A percentile compares a stretch with the other conserved stretches of the same genome.
Evolutionary conservation across 1,140 invertebrate genomes (phyloP).

Genomic region (Teleopsis dalmanni): DNA sequence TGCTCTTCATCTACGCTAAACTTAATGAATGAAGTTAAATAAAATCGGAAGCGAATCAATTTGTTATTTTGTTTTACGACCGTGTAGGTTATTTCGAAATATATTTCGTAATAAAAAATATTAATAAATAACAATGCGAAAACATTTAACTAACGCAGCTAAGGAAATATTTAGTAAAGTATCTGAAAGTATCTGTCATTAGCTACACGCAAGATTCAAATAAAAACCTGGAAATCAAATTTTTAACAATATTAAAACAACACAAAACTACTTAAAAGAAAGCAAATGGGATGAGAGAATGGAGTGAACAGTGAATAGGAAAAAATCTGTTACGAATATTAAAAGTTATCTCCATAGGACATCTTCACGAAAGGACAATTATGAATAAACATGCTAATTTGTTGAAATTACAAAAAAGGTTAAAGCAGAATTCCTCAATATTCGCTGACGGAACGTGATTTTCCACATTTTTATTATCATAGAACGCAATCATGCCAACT

Average conservation of each 20-base stretch:
- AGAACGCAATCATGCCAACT: constrained; percentile 11
- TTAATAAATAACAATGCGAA: too few species aligned
- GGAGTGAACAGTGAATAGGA: background rate
- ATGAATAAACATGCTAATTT: constrained; percentile 41
- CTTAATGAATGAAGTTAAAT: too few species aligned
- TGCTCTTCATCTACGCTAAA: too few species aligned
- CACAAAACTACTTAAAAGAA: constrained; percentile 1
- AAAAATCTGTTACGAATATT: constrained; percentile 42
- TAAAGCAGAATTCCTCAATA: constrained; percentile 44
- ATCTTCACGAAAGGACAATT: constrained; percentile 42
- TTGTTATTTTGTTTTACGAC: too few species aligned
- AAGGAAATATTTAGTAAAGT: too few species aligned
- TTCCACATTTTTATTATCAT: constrained; percentile 28
- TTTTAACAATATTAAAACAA: constrained; percentile 8
- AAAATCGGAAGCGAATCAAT: too few species aligned
- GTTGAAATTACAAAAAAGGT: constrained; percentile 9
- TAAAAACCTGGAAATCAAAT: constrained; percentile 20
- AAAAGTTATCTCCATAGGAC: constrained; percentile 40
- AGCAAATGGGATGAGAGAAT: background rate
- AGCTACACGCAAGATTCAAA: constrained; percentile 29
- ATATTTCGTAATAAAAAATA: too few species aligned
- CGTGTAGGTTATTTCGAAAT: too few species aligned
- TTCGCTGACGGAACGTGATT: constrained; percentile 41
- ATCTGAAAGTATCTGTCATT: too few species aligned
- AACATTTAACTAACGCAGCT: too few species aligned